Base-by-base conservation (phyloP, 2,888 invertebrate genomes). In the Nycteola revayana region DNA sequence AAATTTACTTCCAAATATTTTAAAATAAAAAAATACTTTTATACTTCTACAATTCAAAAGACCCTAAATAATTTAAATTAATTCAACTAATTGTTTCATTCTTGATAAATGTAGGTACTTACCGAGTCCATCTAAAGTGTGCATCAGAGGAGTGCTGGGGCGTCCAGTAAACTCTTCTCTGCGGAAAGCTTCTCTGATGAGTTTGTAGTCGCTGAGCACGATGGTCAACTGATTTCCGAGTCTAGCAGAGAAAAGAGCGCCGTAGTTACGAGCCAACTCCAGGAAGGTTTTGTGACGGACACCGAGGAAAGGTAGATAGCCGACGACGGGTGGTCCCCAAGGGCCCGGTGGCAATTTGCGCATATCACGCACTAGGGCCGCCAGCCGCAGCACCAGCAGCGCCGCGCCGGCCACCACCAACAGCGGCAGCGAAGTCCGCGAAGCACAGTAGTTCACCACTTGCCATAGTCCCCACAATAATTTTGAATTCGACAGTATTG, bases 51-150 rank as follows among this genome's bases (percentile, higher is more conserved):
- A n/a, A n/a, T n/a, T n/a, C n/a, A n/a, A n/a, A n/a, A n/a, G n/a
- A n/a, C n/a, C n/a, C n/a, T n/a, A n/a, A n/a, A n/a, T n/a, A n/a
- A n/a, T n/a, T n/a, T n/a, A n/a, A n/a, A n/a, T n/a, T n/a, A n/a
- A n/a, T n/a, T n/a, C n/a, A n/a, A n/a, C n/a, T n/a, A n/a, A n/a
- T n/a, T n/a, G 14, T 14, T 5, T 14, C 2, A 14, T 14, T 14
- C 2, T 14, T 14, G 7, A 7, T 21, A 4, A 26, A 25, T 18
- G 2, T 25, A 20, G n/a, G 26, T 48, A 92, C 95, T 95, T 79
- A 97, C 97, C 97, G 59, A 96, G 95, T 62, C 96, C 96, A 66
- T 94, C 95, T 32, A 97, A 89, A 32, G 96, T 94, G 66, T 93
- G 93, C 90, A 94, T 95, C 69, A 97, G 93, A 42, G 96, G 95